phyloP scores from a whole-genome alignment of 2,113 vertebrate species.

The Mirounga angustirostris region DNA sequence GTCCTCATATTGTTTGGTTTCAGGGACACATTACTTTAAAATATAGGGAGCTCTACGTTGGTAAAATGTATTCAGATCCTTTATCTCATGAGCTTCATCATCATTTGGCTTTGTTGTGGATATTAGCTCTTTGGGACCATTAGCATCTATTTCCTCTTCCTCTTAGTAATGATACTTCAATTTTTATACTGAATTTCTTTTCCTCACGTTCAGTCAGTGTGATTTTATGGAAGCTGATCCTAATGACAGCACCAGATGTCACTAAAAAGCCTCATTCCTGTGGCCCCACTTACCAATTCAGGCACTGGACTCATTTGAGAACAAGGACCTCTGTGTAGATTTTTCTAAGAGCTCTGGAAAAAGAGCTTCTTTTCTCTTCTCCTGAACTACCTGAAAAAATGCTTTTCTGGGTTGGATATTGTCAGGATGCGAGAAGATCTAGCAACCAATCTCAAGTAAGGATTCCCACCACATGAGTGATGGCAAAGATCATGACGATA shows the following conservation, averaged over 20 bases:
- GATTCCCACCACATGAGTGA: background rate
- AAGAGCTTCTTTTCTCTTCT: background rate
- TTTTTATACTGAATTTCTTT: background rate
- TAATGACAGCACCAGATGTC: background rate
- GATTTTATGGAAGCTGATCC: background rate
- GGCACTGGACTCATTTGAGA: background rate
- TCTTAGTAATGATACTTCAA: background rate
- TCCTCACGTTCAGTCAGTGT: background rate
- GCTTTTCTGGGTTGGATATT: background rate
- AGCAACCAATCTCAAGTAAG: background rate
- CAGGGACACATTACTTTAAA: background rate
- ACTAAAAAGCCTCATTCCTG: background rate
- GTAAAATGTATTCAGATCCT: background rate
- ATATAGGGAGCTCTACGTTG: background rate
- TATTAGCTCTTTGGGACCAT: background rate
- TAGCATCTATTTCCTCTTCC: background rate
- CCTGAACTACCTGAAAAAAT: background rate
- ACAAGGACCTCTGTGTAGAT: background rate
- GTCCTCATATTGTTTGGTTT: background rate
- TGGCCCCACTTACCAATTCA: background rate
- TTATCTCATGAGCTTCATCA: background rate
- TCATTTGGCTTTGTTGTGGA: accelerated
- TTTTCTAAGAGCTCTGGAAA: background rate
- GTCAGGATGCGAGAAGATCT: background rate
- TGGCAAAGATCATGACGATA: background rate